These are phyloP conservation scores for Garra rufa DNA, from an alignment of 2,113 vertebrate species.

Conservation along the genomic window DNA sequence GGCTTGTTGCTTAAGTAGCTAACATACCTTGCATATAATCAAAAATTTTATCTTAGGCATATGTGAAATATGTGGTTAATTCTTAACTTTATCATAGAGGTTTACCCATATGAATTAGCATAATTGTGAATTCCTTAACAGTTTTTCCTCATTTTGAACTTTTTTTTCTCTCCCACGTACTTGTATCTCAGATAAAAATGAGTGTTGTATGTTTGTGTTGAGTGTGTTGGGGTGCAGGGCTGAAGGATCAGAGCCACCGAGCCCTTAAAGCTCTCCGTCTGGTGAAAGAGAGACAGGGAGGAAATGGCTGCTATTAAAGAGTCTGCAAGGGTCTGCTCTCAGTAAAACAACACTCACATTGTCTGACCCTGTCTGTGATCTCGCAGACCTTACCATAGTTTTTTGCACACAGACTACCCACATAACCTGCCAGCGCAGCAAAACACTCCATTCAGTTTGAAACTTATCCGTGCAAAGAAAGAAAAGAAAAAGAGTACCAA, in stretches of 20 bases:
- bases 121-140: neutral
- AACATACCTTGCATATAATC: neutral
- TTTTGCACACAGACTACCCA: slow-evolving; percentile 38
- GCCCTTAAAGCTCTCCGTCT: slow-evolving; percentile 49
- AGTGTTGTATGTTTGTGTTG: slow-evolving; percentile 3
- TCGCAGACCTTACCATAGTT: slow-evolving; percentile 21
- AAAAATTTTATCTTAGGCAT: neutral
- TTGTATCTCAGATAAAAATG: neutral
- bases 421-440: slow-evolving; percentile 16
- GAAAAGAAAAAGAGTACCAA: neutral
- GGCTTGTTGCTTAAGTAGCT: neutral
- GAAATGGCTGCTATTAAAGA: slow-evolving; percentile 61
- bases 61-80: too few relatives aligned
- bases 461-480: neutral
- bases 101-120: neutral
- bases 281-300: slow-evolving; percentile 42
- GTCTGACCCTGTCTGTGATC: slow-evolving; percentile 53
- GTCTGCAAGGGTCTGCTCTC: slow-evolving; percentile 52
- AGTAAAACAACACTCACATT: slow-evolving; percentile 62
- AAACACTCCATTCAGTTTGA: neutral
- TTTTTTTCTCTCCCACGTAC: neutral
- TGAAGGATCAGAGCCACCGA: slow-evolving; percentile 12
- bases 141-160: neutral
- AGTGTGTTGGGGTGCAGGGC: slow-evolving; percentile 30
- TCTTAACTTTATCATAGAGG: neutral